Conservation (phyloP, 2,113 vertebrate species). For the Phalacrocorax pelagicus region DNA sequence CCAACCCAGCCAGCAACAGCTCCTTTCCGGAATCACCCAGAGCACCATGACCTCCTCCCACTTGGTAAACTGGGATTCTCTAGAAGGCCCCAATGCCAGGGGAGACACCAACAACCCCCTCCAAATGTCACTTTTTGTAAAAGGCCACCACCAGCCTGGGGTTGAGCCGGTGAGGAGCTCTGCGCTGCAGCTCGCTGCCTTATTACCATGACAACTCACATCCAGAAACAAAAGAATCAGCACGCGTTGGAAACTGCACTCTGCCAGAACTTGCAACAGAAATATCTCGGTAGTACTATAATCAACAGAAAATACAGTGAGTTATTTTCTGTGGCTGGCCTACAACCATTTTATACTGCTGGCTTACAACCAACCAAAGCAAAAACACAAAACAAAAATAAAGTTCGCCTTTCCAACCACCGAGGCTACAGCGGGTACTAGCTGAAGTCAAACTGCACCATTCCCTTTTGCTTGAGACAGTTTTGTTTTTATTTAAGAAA, state of each 20-base stretch:
- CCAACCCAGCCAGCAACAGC: not conserved
- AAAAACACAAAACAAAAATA: slow-evolving; percentile 32
- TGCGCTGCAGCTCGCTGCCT: not conserved
- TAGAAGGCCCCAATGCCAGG: rapidly evolving
- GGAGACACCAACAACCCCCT: not conserved
- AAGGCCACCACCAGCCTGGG: rapidly evolving
- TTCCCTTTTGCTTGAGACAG: not conserved
- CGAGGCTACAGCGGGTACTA: not conserved
- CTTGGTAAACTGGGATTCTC: not conserved
- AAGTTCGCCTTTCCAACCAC: not conserved
- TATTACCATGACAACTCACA: slow-evolving; percentile 23
- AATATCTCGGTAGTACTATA: slow-evolving; percentile 43
- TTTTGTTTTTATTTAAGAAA: not conserved
- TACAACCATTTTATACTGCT: not conserved
- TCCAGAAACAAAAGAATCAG: slow-evolving; percentile 22
- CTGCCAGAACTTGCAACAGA: slow-evolving; percentile 11
- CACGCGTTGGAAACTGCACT: not conserved
- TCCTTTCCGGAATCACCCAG: not conserved
- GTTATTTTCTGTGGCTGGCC: slow-evolving; percentile 34
- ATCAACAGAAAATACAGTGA: slow-evolving; percentile 26
- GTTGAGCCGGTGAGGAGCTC: not conserved
- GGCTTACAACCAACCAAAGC: slow-evolving; percentile 41
- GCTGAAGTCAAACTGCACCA: not conserved
- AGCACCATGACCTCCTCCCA: not conserved
- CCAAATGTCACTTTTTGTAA: not conserved